Percentiles rank a stretch among this genome's conserved stretches.
Conservation (phyloP, 2,113 vertebrate genomes). For the Gavia stellata region DNA sequence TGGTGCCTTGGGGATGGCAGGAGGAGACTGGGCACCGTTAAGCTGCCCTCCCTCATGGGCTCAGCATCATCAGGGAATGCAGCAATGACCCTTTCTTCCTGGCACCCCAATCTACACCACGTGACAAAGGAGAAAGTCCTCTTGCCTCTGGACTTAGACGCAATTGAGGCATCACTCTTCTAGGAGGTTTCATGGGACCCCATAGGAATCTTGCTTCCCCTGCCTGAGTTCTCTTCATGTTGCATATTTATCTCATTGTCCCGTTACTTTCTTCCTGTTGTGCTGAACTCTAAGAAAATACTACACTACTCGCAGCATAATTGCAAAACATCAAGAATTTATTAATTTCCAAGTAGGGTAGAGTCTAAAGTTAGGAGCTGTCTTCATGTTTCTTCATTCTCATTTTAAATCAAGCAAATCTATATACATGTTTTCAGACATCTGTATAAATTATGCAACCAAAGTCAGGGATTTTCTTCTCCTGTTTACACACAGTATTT, state of each 20-base stretch:
- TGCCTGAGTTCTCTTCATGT: neutral
- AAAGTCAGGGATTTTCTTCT: neutral
- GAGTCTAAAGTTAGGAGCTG: neutral
- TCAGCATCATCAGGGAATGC: neutral
- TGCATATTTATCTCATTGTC: neutral
- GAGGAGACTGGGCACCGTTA: neutral
- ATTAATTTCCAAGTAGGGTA: constrained; percentile 44
- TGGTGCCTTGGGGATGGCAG: neutral
- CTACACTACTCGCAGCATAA: neutral
- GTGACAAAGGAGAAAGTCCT: neutral
- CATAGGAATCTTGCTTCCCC: neutral
- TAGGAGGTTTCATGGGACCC: neutral
- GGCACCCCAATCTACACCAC: neutral
- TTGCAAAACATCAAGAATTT: constrained; percentile 67
- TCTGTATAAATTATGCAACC: constrained; percentile 17
- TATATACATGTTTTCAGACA: neutral
- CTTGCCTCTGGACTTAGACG: neutral
- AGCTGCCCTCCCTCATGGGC: neutral
- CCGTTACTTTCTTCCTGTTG: neutral
- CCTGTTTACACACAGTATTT: constrained; percentile 73
- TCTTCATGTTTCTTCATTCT: neutral
- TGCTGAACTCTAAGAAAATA: neutral
- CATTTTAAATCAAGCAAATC: neutral
- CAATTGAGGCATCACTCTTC: neutral
- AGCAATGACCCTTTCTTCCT: neutral